Evolutionary conservation across 2,797 vertebrate species (phyloP).

Genomic region (Sebastes minor): DNA sequence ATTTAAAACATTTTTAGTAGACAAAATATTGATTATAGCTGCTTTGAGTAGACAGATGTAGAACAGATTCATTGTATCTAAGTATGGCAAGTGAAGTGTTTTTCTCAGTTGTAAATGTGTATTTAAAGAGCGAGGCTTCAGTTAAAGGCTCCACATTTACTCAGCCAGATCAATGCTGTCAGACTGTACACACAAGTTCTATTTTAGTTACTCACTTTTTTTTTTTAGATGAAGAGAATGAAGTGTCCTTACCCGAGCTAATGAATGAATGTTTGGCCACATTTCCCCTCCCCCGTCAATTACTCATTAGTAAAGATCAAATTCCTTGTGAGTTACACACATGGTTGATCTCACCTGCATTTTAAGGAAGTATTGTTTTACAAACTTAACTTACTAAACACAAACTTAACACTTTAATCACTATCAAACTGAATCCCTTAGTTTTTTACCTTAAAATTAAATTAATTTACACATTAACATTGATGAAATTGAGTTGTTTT

Average conservation of each 20-base stretch:
- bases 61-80: neutral
- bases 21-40: neutral
- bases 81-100: no score
- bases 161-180: neutral
- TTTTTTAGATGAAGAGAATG: accelerated
- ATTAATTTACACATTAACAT: no score
- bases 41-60: neutral
- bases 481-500: neutral
- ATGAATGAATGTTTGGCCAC: neutral
- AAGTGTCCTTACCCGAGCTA: accelerated
- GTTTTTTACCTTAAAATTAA: neutral
- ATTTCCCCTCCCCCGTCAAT: neutral
- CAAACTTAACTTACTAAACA: neutral
- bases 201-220: accelerated
- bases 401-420: neutral
- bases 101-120: neutral
- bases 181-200: neutral
- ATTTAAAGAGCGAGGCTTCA: neutral
- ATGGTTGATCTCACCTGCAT: neutral
- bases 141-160: neutral
- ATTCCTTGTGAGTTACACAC: neutral
- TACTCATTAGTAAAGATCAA: constrained; percentile 28
- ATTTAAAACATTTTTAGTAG: neutral
- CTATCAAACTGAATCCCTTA: neutral
- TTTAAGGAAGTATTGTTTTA: neutral